Percentiles rank a stretch among this genome's conserved stretches.
Evolutionary conservation across 2,113 vertebrate genomes (phyloP).

Genomic region (Zosterops pallidus): DNA sequence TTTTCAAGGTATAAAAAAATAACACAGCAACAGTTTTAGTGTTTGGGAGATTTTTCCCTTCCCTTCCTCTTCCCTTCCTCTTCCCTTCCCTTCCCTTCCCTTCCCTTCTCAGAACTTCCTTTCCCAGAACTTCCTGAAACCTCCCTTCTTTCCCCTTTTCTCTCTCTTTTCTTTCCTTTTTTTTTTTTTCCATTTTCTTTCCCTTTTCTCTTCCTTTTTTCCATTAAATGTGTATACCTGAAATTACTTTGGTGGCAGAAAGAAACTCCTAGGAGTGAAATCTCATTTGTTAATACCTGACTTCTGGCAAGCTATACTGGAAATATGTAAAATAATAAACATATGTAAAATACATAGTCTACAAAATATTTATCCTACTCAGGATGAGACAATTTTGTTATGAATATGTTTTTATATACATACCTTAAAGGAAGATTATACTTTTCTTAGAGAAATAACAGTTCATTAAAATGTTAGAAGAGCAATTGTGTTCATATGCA

Average conservation of each 20-base stretch:
- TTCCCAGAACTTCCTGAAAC: too few relatives aligned
- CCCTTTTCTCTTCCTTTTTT: neutral
- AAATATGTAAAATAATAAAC: neutral
- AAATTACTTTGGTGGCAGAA: neutral
- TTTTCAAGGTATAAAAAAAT: neutral
- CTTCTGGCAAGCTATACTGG: neutral
- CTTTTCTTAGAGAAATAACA: neutral
- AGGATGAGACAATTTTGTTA: neutral
- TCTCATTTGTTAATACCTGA: neutral
- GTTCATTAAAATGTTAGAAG: neutral
- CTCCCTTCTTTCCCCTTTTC: too few relatives aligned
- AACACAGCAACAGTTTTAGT: neutral
- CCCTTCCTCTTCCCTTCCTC: neutral
- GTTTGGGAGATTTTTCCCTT: neutral
- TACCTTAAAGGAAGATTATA: neutral
- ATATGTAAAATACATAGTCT: neutral
- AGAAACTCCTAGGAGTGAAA: neutral
- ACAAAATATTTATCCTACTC: neutral
- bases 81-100: neutral
- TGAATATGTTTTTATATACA: neutral
- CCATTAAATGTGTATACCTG: neutral
- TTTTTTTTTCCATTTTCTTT: too few relatives aligned
- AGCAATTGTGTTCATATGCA: neutral
- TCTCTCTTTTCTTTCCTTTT: too few relatives aligned
- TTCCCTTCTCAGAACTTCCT: neutral